Conservation (phyloP, 1,140 invertebrate species). For the Drosophila lowei region DNA sequence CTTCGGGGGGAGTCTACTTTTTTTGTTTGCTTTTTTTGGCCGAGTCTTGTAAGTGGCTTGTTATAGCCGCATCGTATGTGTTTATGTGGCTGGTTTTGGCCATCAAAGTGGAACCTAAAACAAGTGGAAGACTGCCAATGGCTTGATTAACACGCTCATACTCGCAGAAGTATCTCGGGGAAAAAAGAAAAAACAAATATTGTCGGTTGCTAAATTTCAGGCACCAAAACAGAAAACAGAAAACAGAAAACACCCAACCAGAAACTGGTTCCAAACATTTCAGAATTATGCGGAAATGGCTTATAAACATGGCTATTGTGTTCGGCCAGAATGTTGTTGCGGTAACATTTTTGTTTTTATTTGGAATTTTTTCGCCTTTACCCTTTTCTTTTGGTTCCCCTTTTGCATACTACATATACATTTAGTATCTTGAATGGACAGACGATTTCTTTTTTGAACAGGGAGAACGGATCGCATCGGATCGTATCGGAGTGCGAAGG, state of each 20-base stretch:
- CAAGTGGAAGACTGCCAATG: constrained; percentile 34
- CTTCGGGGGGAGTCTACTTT: constrained; percentile 11
- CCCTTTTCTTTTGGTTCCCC: constrained; percentile 31
- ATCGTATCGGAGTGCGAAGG: too few relatives aligned
- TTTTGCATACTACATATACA: constrained; percentile 18
- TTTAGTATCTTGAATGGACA: constrained; percentile 31
- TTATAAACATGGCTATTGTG: constrained; percentile 48
- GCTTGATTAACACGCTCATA: constrained; percentile 64
- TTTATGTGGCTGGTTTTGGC: constrained; percentile 45
- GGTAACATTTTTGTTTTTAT: constrained; percentile 21
- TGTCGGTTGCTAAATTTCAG: constrained; percentile 45
- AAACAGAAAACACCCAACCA: constrained; percentile 18
- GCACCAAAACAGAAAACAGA: constrained; percentile 23
- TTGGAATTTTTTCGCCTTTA: constrained; percentile 29
- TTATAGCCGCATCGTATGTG: constrained; percentile 12
- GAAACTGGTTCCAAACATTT: constrained; percentile 67
- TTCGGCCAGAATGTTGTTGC: constrained; percentile 39
- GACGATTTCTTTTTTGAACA: constrained; percentile 63
- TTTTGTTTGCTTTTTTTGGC: constrained; percentile 15
- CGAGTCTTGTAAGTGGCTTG: constrained; percentile 33
- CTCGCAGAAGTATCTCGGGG: constrained; percentile 9
- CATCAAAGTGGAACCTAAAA: constrained; percentile 74
- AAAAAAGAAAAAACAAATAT: too few relatives aligned
- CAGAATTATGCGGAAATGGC: constrained; percentile 75
- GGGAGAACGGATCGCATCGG: constrained; percentile 24